A percentile compares a stretch with the other conserved stretches of the same genome.
Conservation (phyloP, 1,140 invertebrate genomes). For the Schmidtea mediterranea region DNA sequence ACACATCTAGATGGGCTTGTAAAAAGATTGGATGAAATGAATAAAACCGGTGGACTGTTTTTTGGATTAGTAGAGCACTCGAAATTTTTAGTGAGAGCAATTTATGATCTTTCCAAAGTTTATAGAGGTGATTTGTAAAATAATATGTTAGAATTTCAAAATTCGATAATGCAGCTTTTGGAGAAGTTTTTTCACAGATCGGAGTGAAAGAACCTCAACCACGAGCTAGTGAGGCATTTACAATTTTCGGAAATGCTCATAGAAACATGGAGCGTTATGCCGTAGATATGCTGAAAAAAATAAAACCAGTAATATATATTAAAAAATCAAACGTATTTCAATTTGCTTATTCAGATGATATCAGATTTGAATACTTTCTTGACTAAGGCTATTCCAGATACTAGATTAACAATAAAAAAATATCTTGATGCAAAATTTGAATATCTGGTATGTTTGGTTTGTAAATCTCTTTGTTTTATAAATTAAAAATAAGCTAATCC, state of each 20-base stretch:
- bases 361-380: conserved; percentile 77
- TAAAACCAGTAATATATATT: conserved; percentile 48
- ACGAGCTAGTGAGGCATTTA: conserved; percentile 71
- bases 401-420: conserved; percentile 76
- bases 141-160: no score
- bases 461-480: not conserved
- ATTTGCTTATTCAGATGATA: conserved; percentile 38
- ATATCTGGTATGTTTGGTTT: conserved; percentile 39
- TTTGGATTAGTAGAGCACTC: conserved; percentile 56
- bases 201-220: conserved; percentile 79
- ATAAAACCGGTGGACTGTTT: conserved; percentile 38
- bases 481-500: not conserved
- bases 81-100: conserved; percentile 43
- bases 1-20: conserved; percentile 58
- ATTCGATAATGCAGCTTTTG: conserved; percentile 59
- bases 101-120: conserved; percentile 41
- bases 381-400: conserved; percentile 87
- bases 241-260: conserved; percentile 75
- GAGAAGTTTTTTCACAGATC: conserved; percentile 69
- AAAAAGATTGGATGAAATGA: conserved; percentile 67
- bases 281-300: conserved; percentile 55
- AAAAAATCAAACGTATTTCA: not conserved
- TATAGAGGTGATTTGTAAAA: conserved; percentile 36
- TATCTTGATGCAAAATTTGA: conserved; percentile 91
- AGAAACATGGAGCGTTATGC: conserved; percentile 67